These are phyloP conservation scores for Drosophila subsilvestris DNA, from an alignment of 2,888 invertebrate genomes.

Conservation along the genomic window DNA sequence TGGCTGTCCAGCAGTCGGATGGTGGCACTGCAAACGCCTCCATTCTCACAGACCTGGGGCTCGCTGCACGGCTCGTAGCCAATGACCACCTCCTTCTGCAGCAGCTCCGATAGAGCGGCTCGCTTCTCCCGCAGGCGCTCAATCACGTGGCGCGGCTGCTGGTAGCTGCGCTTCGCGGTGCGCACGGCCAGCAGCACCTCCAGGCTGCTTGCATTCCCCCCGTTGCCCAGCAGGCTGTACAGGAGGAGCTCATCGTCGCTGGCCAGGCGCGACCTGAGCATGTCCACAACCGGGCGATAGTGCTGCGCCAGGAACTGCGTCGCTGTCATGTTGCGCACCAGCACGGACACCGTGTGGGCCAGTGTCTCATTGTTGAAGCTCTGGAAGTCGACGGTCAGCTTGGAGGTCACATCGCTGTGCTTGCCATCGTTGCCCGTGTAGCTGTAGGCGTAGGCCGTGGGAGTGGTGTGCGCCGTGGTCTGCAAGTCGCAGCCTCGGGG, in stretches of 20 bases:
- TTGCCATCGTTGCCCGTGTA: slow-evolving; percentile 95
- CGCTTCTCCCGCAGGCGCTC: slow-evolving; percentile 88
- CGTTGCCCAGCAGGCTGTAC: slow-evolving; percentile 87
- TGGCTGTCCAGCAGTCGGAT: slow-evolving; percentile 87
- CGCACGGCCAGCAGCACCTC: slow-evolving; percentile 89
- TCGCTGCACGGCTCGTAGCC: slow-evolving; percentile 91
- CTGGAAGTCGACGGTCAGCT: slow-evolving; percentile 92
- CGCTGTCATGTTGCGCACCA: slow-evolving; percentile 90
- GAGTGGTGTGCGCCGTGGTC: slow-evolving; percentile 88
- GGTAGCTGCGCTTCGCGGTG: slow-evolving; percentile 86
- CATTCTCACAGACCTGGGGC: slow-evolving; percentile 90
- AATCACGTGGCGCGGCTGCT: slow-evolving; percentile 87
- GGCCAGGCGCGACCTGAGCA: slow-evolving; percentile 87
- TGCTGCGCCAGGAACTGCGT: slow-evolving; percentile 90
- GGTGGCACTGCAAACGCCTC: slow-evolving; percentile 90
- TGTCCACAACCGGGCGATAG: slow-evolving; percentile 90
- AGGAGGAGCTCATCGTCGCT: slow-evolving; percentile 88
- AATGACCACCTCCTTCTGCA: slow-evolving; percentile 87
- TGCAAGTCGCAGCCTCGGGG: slow-evolving; percentile 92
- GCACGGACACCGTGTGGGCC: slow-evolving; percentile 91
- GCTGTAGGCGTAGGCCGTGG: slow-evolving; percentile 90
- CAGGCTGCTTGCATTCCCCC: slow-evolving; percentile 77
- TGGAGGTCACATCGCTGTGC: slow-evolving; percentile 93
- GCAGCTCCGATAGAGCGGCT: slow-evolving; percentile 86
- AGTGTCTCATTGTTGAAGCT: slow-evolving; percentile 92